Percentiles rank a stretch among this genome's conserved stretches.
Evolutionary conservation across 1,140 invertebrate species (phyloP).

Genomic region (Macrostomum lignano): DNA sequence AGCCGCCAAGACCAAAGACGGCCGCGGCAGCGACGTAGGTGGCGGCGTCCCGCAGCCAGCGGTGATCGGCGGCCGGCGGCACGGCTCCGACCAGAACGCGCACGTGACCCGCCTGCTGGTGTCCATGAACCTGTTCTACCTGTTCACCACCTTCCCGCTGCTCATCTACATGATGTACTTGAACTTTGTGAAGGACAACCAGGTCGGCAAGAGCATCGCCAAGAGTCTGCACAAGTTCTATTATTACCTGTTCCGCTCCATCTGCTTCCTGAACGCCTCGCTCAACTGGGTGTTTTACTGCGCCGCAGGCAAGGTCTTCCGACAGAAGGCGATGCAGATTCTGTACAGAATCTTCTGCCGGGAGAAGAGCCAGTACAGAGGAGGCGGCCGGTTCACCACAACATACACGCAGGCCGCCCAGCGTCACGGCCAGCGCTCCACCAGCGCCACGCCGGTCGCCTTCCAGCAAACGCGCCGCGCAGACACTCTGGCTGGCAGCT

Average conservation of each 20-base stretch:
- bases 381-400: no score
- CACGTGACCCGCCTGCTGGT: conserved; percentile 1
- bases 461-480: no score
- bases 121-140: conserved; percentile 1
- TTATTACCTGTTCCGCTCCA: neutral
- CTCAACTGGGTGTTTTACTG: conserved; percentile 2
- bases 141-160: conserved; percentile 1
- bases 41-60: neutral
- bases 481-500: no score
- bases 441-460: no score
- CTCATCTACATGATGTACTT: conserved; percentile 1
- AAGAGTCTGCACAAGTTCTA: neutral
- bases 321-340: neutral
- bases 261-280: conserved; percentile 1
- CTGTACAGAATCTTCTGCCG: conserved; percentile 1
- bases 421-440: no score
- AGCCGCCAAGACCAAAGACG: neutral
- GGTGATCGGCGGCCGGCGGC: neutral
- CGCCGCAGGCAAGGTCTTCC: neutral
- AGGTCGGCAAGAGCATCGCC: neutral
- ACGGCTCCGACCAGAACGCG: neutral
- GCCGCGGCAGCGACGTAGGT: neutral
- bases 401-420: no score
- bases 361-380: no score
- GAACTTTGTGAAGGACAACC: neutral